Evolutionary conservation across 2,797 vertebrate species (phyloP).

Genomic region (Spinibarbus caldwelli): DNA sequence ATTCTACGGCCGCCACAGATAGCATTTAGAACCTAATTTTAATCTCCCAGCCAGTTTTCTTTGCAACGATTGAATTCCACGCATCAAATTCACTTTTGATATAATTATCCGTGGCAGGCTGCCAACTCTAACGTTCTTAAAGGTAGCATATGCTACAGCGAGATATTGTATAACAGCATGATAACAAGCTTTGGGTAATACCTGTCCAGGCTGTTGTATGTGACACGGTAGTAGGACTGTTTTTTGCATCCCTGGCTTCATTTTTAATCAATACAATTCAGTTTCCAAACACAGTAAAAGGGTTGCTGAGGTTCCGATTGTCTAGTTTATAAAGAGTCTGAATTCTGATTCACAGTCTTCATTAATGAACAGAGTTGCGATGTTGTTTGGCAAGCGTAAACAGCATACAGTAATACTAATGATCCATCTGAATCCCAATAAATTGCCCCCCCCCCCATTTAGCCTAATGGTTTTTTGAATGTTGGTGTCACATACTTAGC

Average conservation of each 20-base stretch:
- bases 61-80: constrained; percentile 58
- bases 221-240: not conserved
- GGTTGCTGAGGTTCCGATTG: not conserved
- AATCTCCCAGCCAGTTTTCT: constrained; percentile 58
- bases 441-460: no score
- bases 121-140: constrained; percentile 52
- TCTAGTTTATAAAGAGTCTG: not conserved
- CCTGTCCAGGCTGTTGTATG: not conserved
- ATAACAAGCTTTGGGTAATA: constrained; percentile 31
- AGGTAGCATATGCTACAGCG: constrained; percentile 25
- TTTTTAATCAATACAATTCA: constrained; percentile 14
- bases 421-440: no score
- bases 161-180: constrained; percentile 48
- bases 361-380: not conserved
- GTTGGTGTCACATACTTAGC: not conserved
- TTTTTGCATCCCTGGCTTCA: constrained; percentile 4
- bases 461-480: not conserved
- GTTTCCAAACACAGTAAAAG: not conserved
- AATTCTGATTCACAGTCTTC: not conserved
- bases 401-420: not conserved
- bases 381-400: not conserved
- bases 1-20: constrained; percentile 55
- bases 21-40: constrained; percentile 60
- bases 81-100: constrained; percentile 63
- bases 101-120: constrained; percentile 58